Percentiles rank a stretch among this genome's conserved stretches.
Conservation (phyloP, 2,888 invertebrate genomes). For the Dolichomitus sp. region DNA sequence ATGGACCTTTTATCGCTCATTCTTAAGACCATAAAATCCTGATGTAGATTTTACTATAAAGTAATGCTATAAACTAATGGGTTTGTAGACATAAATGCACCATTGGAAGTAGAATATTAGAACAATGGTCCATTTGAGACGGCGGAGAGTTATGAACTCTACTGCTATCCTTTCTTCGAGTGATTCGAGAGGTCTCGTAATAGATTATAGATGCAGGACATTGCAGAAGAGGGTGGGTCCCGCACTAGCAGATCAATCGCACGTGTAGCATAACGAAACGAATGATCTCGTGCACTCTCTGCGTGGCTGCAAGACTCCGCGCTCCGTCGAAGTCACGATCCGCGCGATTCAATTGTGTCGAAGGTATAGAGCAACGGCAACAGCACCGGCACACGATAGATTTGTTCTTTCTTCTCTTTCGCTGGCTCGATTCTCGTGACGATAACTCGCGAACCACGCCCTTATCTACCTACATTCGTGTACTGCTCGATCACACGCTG, state of each 20-base stretch:
- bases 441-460: constrained; percentile 67
- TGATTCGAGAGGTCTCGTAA: constrained; percentile 48
- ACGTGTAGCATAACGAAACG: constrained; percentile 46
- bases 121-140: constrained; percentile 12
- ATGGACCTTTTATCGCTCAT: too few relatives aligned
- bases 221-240: constrained; percentile 50
- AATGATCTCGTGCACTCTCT: constrained; percentile 48
- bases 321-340: constrained; percentile 59
- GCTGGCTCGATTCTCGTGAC: constrained; percentile 54
- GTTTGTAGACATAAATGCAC: not conserved
- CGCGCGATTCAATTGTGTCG: constrained; percentile 62
- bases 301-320: constrained; percentile 39
- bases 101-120: not conserved
- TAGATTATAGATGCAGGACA: constrained; percentile 57
- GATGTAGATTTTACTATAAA: not conserved
- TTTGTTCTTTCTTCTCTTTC: constrained; percentile 41
- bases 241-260: constrained; percentile 44
- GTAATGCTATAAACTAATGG: not conserved
- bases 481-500: constrained; percentile 50
- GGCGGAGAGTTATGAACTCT: not conserved
- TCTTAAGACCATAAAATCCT: not conserved
- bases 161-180: constrained; percentile 17
- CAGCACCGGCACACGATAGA: constrained; percentile 22
- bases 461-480: constrained; percentile 55
- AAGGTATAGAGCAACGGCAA: constrained; percentile 9